These are phyloP conservation scores for Sebastes nivosus DNA, from an alignment of 2,797 vertebrate species.

Conservation along the genomic window DNA sequence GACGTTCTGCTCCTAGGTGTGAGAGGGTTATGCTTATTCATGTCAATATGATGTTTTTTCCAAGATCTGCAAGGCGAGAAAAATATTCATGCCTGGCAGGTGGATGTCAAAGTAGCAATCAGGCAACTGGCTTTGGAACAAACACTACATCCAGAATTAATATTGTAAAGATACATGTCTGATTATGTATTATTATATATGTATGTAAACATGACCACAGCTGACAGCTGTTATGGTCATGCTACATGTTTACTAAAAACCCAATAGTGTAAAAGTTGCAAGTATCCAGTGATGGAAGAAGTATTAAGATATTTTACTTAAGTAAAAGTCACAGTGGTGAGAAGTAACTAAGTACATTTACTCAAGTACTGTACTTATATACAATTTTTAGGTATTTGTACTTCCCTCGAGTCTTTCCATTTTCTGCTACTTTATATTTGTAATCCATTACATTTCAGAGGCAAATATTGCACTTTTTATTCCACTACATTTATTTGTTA, in stretches of 20 bases:
- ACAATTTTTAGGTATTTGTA: background rate
- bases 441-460: too few relatives aligned
- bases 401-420: background rate
- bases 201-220: background rate
- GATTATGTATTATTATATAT: background rate
- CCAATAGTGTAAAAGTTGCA: background rate
- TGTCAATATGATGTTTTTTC: slow-evolving; percentile 8
- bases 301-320: background rate
- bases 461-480: too few relatives aligned
- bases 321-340: background rate
- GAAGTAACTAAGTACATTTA: too few relatives aligned
- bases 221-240: background rate
- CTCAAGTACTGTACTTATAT: background rate
- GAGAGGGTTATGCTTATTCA: background rate
- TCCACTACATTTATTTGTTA: too few relatives aligned
- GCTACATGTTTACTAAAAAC: background rate
- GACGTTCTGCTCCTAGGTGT: background rate
- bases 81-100: background rate
- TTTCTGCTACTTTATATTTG: background rate
- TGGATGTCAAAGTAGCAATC: slow-evolving; percentile 7
- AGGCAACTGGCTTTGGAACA: background rate
- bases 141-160: background rate
- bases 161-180: background rate
- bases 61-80: background rate
- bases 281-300: background rate